Percentiles rank a stretch among this genome's conserved stretches.
These are phyloP conservation scores for Agapornis roseicollis DNA, from an alignment of 2,113 vertebrate genomes.

Conservation along the genomic window DNA sequence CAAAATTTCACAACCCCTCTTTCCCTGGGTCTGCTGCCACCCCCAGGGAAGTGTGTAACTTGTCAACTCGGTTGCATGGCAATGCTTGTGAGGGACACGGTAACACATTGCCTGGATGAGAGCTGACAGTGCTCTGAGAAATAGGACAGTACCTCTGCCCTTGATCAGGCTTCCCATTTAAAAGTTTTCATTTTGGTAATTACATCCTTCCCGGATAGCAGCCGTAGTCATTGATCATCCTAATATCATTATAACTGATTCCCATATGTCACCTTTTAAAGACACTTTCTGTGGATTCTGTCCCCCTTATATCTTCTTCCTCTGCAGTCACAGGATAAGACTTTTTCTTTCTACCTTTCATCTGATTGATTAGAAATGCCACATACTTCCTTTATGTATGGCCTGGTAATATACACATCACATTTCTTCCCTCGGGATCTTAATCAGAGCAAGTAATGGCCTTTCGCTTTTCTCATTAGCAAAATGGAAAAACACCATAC, in stretches of 20 bases:
- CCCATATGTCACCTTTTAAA: conserved; percentile 61
- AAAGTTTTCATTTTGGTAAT: conserved; percentile 68
- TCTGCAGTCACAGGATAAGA: conserved; percentile 29
- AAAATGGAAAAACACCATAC: conserved; percentile 79
- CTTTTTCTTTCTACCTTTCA: conserved; percentile 35
- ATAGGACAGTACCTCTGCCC: conserved; percentile 42
- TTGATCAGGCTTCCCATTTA: conserved; percentile 43
- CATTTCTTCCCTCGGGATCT: conserved; percentile 69
- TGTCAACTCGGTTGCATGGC: not conserved
- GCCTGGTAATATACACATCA: conserved; percentile 50
- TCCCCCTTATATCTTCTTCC: not conserved
- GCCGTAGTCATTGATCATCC: conserved; percentile 47
- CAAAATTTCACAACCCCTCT: not conserved
- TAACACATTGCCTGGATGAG: conserved; percentile 10
- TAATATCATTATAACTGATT: conserved; percentile 63
- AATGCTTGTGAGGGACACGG: not conserved
- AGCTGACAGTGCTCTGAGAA: conserved; percentile 51
- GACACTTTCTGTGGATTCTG: conserved; percentile 26
- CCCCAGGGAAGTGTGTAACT: not conserved
- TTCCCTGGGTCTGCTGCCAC: not conserved
- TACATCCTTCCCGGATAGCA: conserved; percentile 48
- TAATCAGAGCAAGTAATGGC: conserved; percentile 83
- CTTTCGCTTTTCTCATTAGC: conserved; percentile 88
- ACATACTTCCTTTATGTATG: conserved; percentile 46
- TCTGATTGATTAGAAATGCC: conserved; percentile 42